Base-by-base conservation (phyloP, 2,888 invertebrate species). In the Apodemia hepburni region DNA sequence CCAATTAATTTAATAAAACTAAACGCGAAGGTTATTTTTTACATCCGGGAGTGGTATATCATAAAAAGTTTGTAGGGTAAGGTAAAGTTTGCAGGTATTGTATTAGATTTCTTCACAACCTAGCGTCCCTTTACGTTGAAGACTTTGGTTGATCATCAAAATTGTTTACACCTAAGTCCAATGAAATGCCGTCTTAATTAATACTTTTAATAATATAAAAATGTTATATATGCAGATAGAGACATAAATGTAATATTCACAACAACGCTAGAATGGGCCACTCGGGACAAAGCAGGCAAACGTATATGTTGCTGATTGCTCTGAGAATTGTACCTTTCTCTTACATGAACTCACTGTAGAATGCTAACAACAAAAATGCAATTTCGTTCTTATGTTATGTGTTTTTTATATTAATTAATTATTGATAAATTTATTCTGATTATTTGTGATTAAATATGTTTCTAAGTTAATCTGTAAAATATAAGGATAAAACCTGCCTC, bases 181-280 rank as follows among this genome's bases (percentile, higher is more conserved):
- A 33, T 38, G 38, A 38, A 22, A 17, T 51, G 51, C 18, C 22
- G 7, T 3, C 4, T 38, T 42, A 42, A 59, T 59, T 22, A 59
- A 59, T 22, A 18, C 18, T 38, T 17, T 58, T 58, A 59, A 35
- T 38, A 59, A 38, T 38, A 38, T 17, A 27, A 51, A 22, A 51
- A 22, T 61, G 61, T 58, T 27, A 51, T 61, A 61, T 22, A 27
- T 58, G 45, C 61, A 65, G 62, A 61, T 59, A n/a, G 62, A 64
- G 63, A 27, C 63, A 73, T 82, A 81, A 84, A 87, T 89, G 85
- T 81, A 87, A 87, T 87, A 88, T 88, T 87, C 87, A 89, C 78
- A 84, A 79, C 80, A 79, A 76, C 76, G 77, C 76, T 69, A 77
- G 74, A 72, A 85, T 81, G 81, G 80, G 74, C 71, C 85, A 75